Base-by-base conservation (phyloP, 2,113 vertebrate genomes). In the Hippocampus barbouri region DNA sequence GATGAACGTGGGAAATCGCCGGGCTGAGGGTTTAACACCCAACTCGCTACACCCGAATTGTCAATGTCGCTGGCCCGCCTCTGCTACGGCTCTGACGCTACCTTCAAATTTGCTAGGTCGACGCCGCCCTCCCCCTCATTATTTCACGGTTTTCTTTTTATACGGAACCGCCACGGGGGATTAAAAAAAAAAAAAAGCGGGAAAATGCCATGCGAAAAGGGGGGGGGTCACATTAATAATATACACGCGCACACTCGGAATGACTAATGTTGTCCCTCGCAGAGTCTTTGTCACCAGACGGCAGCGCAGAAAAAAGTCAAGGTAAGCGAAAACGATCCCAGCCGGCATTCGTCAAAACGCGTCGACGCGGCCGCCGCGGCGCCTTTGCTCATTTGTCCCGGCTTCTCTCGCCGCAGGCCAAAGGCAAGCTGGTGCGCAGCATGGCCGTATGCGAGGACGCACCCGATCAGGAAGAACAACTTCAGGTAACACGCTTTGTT, bases 391-490 rank as follows among this genome's bases (percentile, higher is more conserved):
- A 56, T 56, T 56, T 2, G 53, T 56, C 21, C 21, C 21, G 53
- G 2, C 53, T 18, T 51, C 16, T 18, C 8, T 2, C 65, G 2
- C n/a, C n/a, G 9, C 88, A 98, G 95, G 89, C 91, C 47, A 97
- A 95, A 91, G 94, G 94, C 30, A 98, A 95, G 91, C 92, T 98
- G 0, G 91, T 94, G 41, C 93, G 97, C 60, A 95, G 94, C 30
- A 89, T 91, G 70, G 96, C 97, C 67, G 91, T 98, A 53, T 97
- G 95, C 68, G 96, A 98, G 76, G 96, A 97, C 41, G 89, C 93
- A 18, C 85, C 85, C 10, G 85, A 89, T 74, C 90, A 89, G 83
- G 87, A 90, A 0, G 94, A 96, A 63, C 89, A 84, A 79, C 16
- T 30, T 61, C 93, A 94, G 95, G 96, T 98, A 94, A 72, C 20